Evolutionary conservation across 37 sponge, comb jelly and placozoan genomes (phyloP), one percentile per base, ranked within the genome.

Genomic region (Hormiphora californensis): DNA sequence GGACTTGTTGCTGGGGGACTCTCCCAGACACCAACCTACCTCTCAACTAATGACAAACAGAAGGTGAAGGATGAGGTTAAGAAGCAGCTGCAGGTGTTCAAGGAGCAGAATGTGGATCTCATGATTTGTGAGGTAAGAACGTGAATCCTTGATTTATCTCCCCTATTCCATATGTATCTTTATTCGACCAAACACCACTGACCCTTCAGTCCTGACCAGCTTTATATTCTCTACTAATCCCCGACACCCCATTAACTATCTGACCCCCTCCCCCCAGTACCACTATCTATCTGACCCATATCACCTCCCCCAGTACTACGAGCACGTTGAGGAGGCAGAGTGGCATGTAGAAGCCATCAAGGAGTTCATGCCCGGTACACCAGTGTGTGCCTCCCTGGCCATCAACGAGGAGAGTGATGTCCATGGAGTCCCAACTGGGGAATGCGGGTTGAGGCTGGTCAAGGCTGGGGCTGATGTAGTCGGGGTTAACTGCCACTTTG

Each of bases 401-500:
- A 89, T 89, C 51, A 85, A 85, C 32, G 85, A 85, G 46, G 55
- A 87, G 17, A 85, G 86, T n/a, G 89, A 89, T 85, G 49, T 89
- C 3, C 86, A 86, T 35, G 89, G 89, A 28, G 86, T 89, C 11
- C 53, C 89, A 19, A 54, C 89, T 39, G 89, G 86, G 17, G 86
- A 89, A 7, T 89, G 89, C 32, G 89, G 85, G 0, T 86, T 89
- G n/a, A 54, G 46, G 25, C 62, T 89, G 31, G 89, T 63, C 12
- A 87, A 49, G 39, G 89, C 89, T 3, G 89, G 89, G 3, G 89
- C 86, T 33, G 89, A 89, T 54, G 55, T 89, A 17, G 67, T 89
- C 8, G 89, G 89, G 9, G 55, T 89, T 44, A 89, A 89, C 86
- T 89, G 89, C 78, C 89, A 89, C 32, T 89, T 87, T 35, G 89